phyloP scores from a whole-genome alignment of 1,140 invertebrate species.

The Wiebesia pumilae region DNA sequence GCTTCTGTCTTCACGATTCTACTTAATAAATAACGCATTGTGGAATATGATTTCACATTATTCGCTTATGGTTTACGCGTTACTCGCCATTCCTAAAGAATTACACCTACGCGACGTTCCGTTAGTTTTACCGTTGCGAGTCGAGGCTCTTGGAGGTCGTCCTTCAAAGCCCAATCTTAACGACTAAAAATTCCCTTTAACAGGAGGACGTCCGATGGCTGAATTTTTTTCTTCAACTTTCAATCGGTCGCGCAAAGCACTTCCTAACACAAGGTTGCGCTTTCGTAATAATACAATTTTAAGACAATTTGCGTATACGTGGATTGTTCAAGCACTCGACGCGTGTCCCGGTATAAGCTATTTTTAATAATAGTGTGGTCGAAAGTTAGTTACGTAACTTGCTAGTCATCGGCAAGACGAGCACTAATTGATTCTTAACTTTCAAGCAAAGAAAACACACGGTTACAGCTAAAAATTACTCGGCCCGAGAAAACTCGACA shows the following conservation, averaged over 20 bases:
- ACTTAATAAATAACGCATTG: neutral
- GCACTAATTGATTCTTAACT: slow-evolving; percentile 7
- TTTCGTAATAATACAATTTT: no score
- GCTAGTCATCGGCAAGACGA: neutral
- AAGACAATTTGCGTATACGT: no score
- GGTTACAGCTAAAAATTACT: neutral
- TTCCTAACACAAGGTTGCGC: no score
- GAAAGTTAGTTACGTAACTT: neutral
- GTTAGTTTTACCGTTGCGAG: neutral
- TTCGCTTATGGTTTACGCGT: neutral
- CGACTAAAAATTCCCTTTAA: no score
- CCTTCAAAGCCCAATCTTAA: no score
- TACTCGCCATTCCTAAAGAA: neutral
- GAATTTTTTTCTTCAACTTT: no score
- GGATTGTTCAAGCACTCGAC: neutral
- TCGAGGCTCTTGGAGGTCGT: no score
- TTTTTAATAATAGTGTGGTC: neutral
- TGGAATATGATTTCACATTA: neutral
- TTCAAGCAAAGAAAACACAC: neutral
- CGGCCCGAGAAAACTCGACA: no score
- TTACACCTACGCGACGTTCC: neutral
- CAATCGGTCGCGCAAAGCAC: no score
- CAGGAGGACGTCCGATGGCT: no score
- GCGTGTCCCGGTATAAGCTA: neutral
- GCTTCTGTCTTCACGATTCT: no score